phyloP scores from a whole-genome alignment of 2,113 vertebrate species.

The Stigmatopora nigra region DNA sequence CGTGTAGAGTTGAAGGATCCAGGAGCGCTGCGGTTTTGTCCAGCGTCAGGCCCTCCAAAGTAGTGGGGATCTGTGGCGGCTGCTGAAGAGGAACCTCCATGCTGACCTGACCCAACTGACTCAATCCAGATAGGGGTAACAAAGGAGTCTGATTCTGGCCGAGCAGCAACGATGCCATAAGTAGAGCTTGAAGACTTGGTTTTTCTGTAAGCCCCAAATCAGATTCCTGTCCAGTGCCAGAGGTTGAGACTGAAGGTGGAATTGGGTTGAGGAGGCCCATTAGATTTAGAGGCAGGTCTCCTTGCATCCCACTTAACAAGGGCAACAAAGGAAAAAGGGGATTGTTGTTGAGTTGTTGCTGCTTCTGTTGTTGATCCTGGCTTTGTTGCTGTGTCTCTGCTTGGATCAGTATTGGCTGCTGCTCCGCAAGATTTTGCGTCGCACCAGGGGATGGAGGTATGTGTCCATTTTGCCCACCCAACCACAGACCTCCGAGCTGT shows the following conservation, averaged over 20 bases:
- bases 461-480: conserved; percentile 58
- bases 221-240: conserved; percentile 46
- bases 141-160: conserved; percentile 70
- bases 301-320: conserved; percentile 67
- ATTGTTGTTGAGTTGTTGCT: conserved; percentile 52
- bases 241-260: conserved; percentile 35
- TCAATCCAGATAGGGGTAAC: conserved; percentile 68
- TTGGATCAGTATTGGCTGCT: conserved; percentile 52
- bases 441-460: conserved; percentile 36
- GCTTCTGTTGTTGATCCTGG: conserved; percentile 61
- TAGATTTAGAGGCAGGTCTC: conserved; percentile 74
- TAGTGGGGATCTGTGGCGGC: conserved; percentile 66
- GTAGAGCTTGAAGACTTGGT: conserved; percentile 63
- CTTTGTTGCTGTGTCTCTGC: conserved; percentile 60
- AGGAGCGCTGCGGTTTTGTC: conserved; percentile 68
- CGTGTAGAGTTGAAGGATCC: conserved; percentile 70
- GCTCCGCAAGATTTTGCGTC: conserved; percentile 54
- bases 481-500: conserved; percentile 68
- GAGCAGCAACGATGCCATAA: conserved; percentile 76
- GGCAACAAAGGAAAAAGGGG: conserved; percentile 60
- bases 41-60: conserved; percentile 61
- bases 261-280: conserved; percentile 66
- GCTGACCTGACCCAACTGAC: conserved; percentile 63
- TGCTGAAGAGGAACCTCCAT: conserved; percentile 71
- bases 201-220: conserved; percentile 64